These are phyloP conservation scores for Calephelis nemesis DNA, from an alignment of 1,140 invertebrate genomes.

Conservation along the genomic window DNA sequence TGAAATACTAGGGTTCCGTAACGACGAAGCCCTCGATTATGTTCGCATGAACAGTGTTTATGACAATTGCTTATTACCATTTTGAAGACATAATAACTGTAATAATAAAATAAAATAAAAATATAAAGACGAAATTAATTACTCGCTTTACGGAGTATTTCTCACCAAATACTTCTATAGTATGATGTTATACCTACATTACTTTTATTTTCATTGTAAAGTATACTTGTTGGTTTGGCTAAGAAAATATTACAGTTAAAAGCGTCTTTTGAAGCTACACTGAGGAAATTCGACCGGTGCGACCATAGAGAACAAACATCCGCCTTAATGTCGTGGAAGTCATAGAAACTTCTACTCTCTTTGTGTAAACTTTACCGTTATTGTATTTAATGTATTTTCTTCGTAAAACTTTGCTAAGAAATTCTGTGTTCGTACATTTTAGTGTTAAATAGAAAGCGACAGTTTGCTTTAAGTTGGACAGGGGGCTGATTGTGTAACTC, in stretches of 20 bases:
- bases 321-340: slow-evolving; percentile 11
- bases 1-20: too few relatives aligned
- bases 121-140: too few relatives aligned
- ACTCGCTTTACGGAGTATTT: too few relatives aligned
- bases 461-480: background rate
- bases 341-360: slow-evolving; percentile 14
- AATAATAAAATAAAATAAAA: too few relatives aligned
- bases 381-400: slow-evolving; percentile 20
- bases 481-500: too few relatives aligned
- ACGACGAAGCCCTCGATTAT: too few relatives aligned
- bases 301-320: slow-evolving; percentile 17
- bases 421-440: slow-evolving; percentile 5
- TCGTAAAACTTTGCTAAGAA: slow-evolving; percentile 14
- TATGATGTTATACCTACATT: too few relatives aligned
- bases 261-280: slow-evolving; percentile 4
- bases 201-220: background rate
- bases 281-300: slow-evolving; percentile 12
- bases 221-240: slow-evolving; percentile 1
- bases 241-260: slow-evolving; percentile 21
- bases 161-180: too few relatives aligned
- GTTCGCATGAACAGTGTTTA: too few relatives aligned
- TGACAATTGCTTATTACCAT: too few relatives aligned
- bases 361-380: slow-evolving; percentile 15
- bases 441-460: background rate
- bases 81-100: too few relatives aligned